These are phyloP conservation scores for Aleiodes sp. DNA, from an alignment of 1,140 invertebrate genomes.

Conservation along the genomic window DNA sequence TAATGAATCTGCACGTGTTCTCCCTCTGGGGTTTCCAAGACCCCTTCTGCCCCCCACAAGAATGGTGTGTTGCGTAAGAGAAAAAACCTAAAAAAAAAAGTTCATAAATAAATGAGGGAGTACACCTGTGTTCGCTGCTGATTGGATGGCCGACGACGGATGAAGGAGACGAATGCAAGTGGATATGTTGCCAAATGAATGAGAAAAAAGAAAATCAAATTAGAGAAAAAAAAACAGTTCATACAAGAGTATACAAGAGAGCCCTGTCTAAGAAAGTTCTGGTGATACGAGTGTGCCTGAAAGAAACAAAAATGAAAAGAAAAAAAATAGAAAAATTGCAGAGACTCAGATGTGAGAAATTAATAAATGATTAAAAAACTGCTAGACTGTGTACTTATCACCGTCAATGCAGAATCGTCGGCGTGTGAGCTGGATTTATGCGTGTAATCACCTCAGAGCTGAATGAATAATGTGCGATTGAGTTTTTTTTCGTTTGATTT, in stretches of 20 bases:
- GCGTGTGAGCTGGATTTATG: constrained; percentile 20
- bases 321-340: constrained; percentile 25
- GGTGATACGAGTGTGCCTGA: constrained; percentile 38
- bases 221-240: constrained; percentile 9
- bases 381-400: constrained; percentile 17
- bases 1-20: constrained; percentile 39
- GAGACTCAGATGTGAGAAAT: constrained; percentile 27
- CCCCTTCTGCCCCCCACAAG: constrained; percentile 20
- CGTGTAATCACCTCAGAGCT: constrained; percentile 16
- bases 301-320: constrained; percentile 24
- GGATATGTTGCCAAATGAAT: constrained; percentile 49
- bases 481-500: not conserved
- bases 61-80: not conserved
- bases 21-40: constrained; percentile 31
- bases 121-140: constrained; percentile 27
- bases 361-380: constrained; percentile 21
- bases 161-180: constrained; percentile 50
- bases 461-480: constrained; percentile 17
- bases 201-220: constrained; percentile 19
- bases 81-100: constrained; percentile 8
- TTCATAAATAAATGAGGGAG: constrained; percentile 2
- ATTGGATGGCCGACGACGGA: constrained; percentile 43
- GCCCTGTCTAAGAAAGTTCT: constrained; percentile 39
- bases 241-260: constrained; percentile 19
- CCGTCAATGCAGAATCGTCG: constrained; percentile 18